Evolutionary conservation across 2,888 invertebrate species (phyloP).

Genomic region (Corythucha ciliata): DNA sequence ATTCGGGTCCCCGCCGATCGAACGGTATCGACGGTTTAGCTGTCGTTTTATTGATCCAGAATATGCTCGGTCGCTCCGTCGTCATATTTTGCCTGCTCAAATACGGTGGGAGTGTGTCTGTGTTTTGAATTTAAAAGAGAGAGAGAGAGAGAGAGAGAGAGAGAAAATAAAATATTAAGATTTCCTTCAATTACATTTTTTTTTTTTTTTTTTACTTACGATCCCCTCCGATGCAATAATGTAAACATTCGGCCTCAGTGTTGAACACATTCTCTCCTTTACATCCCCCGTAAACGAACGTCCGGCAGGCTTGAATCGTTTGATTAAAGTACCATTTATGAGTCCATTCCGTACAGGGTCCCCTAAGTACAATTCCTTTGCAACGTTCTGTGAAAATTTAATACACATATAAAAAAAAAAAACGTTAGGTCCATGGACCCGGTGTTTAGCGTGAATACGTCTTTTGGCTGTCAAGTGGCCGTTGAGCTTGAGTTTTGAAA

Average conservation of each 20-base stretch:
- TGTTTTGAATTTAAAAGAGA: too few species aligned
- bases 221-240: conserved; percentile 52
- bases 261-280: conserved; percentile 61
- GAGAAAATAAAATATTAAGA: neutral
- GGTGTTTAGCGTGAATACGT: too few species aligned
- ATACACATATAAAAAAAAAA: neutral
- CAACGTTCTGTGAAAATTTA: conserved; percentile 29
- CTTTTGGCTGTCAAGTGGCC: too few species aligned
- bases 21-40: conserved; percentile 57
- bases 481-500: too few species aligned
- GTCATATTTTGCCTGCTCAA: conserved; percentile 42
- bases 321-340: conserved; percentile 60
- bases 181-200: too few species aligned
- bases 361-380: conserved; percentile 29
- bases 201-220: conserved; percentile 42
- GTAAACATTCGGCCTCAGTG: conserved; percentile 55
- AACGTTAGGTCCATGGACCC: too few species aligned
- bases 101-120: conserved; percentile 50
- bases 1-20: conserved; percentile 63
- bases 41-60: conserved; percentile 19
- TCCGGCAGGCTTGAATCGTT: conserved; percentile 49
- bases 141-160: too few species aligned
- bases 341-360: conserved; percentile 50
- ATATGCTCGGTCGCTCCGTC: conserved; percentile 3
- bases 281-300: conserved; percentile 60